Conservation (phyloP, 2,113 vertebrate genomes). For the Amphilophus citrinellus region DNA sequence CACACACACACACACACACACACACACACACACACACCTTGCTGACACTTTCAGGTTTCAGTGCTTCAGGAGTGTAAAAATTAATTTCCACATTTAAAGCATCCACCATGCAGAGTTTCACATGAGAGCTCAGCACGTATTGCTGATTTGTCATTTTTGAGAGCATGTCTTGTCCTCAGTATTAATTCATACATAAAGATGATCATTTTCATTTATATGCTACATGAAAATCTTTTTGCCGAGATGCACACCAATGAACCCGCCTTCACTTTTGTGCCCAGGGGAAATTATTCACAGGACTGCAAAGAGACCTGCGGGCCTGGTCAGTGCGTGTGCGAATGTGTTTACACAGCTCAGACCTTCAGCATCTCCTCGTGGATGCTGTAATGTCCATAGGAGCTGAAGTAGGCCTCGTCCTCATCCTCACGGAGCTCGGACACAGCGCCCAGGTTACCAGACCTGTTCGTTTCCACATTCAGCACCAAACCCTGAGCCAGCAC, state of each 20-base stretch:
- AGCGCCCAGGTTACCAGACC: slow-evolving; percentile 62
- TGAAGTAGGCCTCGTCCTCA: slow-evolving; percentile 95
- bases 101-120: slow-evolving; percentile 26
- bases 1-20: too few relatives aligned
- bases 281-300: neutral
- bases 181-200: slow-evolving; percentile 40
- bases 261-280: neutral
- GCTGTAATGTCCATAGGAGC: slow-evolving; percentile 94
- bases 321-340: slow-evolving; percentile 3
- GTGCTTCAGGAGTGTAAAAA: slow-evolving; percentile 47
- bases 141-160: slow-evolving; percentile 69
- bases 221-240: slow-evolving; percentile 50
- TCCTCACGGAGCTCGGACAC: slow-evolving; percentile 89
- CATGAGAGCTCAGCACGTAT: slow-evolving; percentile 51
- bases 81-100: slow-evolving; percentile 38
- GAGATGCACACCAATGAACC: slow-evolving; percentile 41
- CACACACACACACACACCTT: too few relatives aligned
- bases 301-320: slow-evolving; percentile 17
- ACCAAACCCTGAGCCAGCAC: slow-evolving; percentile 91
- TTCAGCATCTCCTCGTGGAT: slow-evolving; percentile 99
- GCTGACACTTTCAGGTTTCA: slow-evolving; percentile 49
- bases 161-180: slow-evolving; percentile 34
- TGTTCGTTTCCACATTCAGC: slow-evolving; percentile 85
- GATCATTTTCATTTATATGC: slow-evolving; percentile 51
- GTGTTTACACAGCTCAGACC: slow-evolving; percentile 76